A percentile compares a stretch with the other conserved stretches of the same genome.
These are phyloP conservation scores for Boleophthalmus pectinirostris DNA, from an alignment of 2,113 vertebrate species.

Conservation along the genomic window DNA sequence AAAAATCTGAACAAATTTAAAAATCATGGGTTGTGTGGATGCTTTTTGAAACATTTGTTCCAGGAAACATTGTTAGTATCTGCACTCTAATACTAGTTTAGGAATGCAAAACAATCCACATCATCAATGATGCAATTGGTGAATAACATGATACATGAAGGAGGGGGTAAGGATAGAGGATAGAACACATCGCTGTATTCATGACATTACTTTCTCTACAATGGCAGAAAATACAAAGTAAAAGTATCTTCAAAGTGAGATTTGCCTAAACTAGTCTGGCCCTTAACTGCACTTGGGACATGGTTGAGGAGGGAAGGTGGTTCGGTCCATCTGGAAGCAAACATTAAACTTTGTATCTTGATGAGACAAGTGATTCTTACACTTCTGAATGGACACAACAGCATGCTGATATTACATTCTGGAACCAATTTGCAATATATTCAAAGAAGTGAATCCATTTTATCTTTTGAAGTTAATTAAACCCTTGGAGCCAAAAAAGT, in stretches of 20 bases:
- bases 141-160: too few species aligned
- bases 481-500: slow-evolving; percentile 11
- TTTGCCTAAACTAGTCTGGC: not conserved
- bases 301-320: not conserved
- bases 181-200: too few species aligned
- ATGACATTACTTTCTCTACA: too few species aligned
- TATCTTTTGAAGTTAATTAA: slow-evolving; percentile 2
- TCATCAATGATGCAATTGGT: not conserved
- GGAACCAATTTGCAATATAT: not conserved
- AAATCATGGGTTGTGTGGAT: too few species aligned
- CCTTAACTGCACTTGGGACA: not conserved
- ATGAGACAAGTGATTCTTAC: not conserved
- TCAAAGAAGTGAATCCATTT: not conserved
- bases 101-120: not conserved
- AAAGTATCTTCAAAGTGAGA: not conserved
- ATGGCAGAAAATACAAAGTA: too few species aligned
- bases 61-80: not conserved
- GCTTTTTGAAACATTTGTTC: too few species aligned
- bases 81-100: not conserved
- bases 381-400: not conserved
- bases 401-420: not conserved
- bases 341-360: not conserved
- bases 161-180: too few species aligned
- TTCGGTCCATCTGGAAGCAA: not conserved
- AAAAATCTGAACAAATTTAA: too few species aligned